Conservation (phyloP, 2,888 invertebrate genomes). For the Clepsis dumicolana region DNA sequence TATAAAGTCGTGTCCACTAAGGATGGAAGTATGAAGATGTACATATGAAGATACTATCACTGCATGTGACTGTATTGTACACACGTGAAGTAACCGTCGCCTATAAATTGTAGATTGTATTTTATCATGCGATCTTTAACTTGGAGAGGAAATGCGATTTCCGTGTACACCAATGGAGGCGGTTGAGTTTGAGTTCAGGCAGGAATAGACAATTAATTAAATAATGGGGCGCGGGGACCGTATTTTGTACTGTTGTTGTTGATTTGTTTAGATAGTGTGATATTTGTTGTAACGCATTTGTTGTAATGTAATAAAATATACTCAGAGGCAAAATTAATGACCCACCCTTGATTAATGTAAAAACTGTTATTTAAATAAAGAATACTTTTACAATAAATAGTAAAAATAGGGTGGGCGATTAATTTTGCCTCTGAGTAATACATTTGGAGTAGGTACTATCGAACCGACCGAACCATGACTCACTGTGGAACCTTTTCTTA, state of each 20-base stretch:
- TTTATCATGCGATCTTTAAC: conserved; percentile 47
- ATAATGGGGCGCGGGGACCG: conserved; percentile 13
- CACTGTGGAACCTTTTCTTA: too few species aligned
- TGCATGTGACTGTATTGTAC: conserved; percentile 1
- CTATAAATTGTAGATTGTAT: conserved; percentile 44
- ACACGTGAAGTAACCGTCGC: conserved; percentile 18
- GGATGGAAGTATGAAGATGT: neutral
- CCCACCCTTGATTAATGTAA: too few species aligned
- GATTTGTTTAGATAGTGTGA: neutral
- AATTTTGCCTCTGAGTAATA: too few species aligned
- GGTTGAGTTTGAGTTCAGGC: conserved; percentile 33
- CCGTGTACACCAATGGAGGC: conserved; percentile 47
- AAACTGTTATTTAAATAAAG: too few species aligned
- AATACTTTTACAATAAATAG: too few species aligned
- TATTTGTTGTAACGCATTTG: too few species aligned
- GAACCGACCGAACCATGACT: too few species aligned
- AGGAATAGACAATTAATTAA: conserved; percentile 36
- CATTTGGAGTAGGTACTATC: neutral
- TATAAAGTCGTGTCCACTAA: neutral
- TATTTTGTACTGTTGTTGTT: neutral
- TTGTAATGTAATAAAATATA: too few species aligned
- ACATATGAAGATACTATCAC: neutral
- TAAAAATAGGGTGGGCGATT: too few species aligned
- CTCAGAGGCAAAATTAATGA: too few species aligned
- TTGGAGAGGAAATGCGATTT: conserved; percentile 58